Evolutionary conservation across 1,140 invertebrate genomes (phyloP), one percentile per base, ranked within the genome.

Genomic region (Saccostrea cuccullata): DNA sequence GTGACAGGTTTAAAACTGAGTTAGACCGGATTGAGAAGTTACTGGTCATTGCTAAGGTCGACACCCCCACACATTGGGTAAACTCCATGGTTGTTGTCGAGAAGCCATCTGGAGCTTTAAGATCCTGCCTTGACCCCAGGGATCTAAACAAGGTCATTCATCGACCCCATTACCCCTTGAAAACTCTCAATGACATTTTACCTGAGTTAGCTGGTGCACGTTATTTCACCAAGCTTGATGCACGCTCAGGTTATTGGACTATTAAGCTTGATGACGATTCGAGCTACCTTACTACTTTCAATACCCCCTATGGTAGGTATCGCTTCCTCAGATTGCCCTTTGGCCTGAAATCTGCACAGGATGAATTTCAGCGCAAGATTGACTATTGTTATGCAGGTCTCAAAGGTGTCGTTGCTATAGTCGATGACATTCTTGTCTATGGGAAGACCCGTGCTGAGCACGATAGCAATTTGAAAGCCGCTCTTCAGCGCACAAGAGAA

Each of bases 301-400:
- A n/a, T n/a, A n/a, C n/a, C n/a, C n/a, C n/a, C n/a, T n/a, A n/a
- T n/a, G n/a, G n/a, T n/a, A n/a, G n/a, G n/a, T n/a, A n/a, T n/a
- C n/a, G n/a, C n/a, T n/a, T n/a, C n/a, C n/a, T n/a, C n/a, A n/a
- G 94, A 73, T 88, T 95, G 64, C 94, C 95, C 5, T 94, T 94
- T 89, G 94, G 94, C 15, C 58, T 90, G 12, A 94, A 93, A 95
- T 77, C 70, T 30, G 23, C 70, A 6, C 70, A 77, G n/a, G 70
- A 77, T 23, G 70, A 77, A 77, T 77, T 95, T 90, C 93, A 95
- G 85, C 86, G 91, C 64, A 86, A 88, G 82, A 94, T 94, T 85
- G 88, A 90, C 47, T 90, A 94, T 87, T 92, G 92, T 73, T 94
- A 93, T 90, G 91, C 92, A 87, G 91, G 92, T 64, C 87, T 95